Base-by-base conservation (phyloP, 1,140 invertebrate species). In the Araneus ventricosus region DNA sequence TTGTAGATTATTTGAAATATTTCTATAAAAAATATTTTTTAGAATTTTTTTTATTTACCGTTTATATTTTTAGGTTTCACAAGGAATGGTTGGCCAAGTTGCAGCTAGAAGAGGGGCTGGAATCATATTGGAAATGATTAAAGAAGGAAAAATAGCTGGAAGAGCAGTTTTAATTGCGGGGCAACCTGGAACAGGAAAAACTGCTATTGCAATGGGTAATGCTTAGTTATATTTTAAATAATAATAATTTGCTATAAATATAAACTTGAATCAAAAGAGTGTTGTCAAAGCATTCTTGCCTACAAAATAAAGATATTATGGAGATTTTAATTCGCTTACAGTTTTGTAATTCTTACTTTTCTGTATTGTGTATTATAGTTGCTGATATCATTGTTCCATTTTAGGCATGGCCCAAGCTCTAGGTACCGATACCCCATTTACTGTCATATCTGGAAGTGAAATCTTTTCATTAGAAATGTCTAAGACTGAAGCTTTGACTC, bases 381-480 rank as follows among this genome's bases (percentile, higher is more conserved):
- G 39, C 63, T 79, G 57, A 27, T 67, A 24, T 52, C 8, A 45
- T 6, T 4, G 10, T 82, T 88, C 17, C 14, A 87, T 93, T 89
- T 52, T 94, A 96, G 96, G 97, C 10, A 97, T 99, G 95, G 98
- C 99, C 0, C 98, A 99, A 95, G 98, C 99, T 1, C 95, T 99
- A 14, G 99, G 99, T 4, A 96, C 97, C 30, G 99, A 99, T 95
- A 99, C 99, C 14, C 99, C 99, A 0, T 99, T 99, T 95, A 99
- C 99, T 1, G 98, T 98, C 89, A 99, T 99, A 97, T 98, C 98
- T 93, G 99, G 98, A 24, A 99, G 98, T 37, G 99, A 99, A 96
- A 99, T 99, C 90, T 99, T 99, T 95, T 99, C 99, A 0, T 95
- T 99, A 93, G 99, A 99, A 96, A 99, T 99, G 98, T 98, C 98